phyloP scores from a whole-genome alignment of 2,888 invertebrate species.

The Tenthredo amoena region DNA sequence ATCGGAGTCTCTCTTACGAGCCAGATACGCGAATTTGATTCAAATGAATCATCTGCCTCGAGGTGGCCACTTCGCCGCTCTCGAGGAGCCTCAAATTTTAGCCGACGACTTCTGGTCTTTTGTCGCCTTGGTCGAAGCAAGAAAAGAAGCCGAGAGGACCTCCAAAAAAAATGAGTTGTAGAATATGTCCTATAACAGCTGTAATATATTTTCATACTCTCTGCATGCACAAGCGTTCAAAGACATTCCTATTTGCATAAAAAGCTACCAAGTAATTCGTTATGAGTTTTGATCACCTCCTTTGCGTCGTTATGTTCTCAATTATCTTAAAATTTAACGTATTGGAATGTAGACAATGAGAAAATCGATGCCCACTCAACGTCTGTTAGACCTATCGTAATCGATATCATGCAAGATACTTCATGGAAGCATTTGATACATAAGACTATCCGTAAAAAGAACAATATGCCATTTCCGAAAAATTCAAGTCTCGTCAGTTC shows the following conservation, averaged over 20 bases:
- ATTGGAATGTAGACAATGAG: too few species aligned
- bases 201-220: not conserved
- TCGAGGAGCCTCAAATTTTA: constrained; percentile 80
- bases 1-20: constrained; percentile 81
- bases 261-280: not conserved
- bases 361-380: too few species aligned
- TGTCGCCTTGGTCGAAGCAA: constrained; percentile 52
- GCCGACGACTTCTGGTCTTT: constrained; percentile 40
- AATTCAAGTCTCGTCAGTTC: too few species aligned
- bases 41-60: constrained; percentile 83
- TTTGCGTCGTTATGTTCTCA: not conserved
- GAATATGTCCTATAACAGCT: not conserved
- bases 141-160: not conserved
- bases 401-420: too few species aligned
- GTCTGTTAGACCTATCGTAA: too few species aligned
- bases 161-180: not conserved
- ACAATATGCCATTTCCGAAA: too few species aligned
- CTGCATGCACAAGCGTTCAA: not conserved
- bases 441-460: too few species aligned
- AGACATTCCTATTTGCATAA: not conserved
- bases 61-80: constrained; percentile 93
- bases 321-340: too few species aligned
- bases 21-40: constrained; percentile 84
- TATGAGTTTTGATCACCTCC: not conserved
- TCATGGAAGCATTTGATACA: too few species aligned